Percentiles rank a stretch among this genome's conserved stretches.
phyloP scores from a whole-genome alignment of 2,888 invertebrate species.

The Bruchidius siliquastri region DNA sequence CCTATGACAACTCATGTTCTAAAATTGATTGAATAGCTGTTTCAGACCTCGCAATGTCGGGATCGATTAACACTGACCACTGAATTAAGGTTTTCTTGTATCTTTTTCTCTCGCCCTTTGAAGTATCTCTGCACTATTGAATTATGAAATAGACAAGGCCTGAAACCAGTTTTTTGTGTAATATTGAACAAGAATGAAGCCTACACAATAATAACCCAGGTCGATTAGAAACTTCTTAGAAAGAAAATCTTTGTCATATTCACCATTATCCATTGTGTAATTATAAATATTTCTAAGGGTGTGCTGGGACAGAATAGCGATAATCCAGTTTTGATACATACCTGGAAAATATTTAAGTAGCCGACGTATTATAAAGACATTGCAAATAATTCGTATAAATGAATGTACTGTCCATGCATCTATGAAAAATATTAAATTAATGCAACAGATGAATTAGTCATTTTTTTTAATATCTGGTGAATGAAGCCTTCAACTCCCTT shows the following conservation, averaged over 20 bases:
- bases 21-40: not conserved
- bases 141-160: not conserved
- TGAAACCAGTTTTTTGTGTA: not conserved
- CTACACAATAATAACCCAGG: not conserved
- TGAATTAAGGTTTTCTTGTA: not conserved
- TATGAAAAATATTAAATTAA: no score
- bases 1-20: not conserved
- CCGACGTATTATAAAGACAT: no score
- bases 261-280: not conserved
- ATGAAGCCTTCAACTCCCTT: no score
- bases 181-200: not conserved
- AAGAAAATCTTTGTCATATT: not conserved
- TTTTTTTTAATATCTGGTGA: no score
- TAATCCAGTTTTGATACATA: not conserved
- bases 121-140: not conserved
- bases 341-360: not conserved
- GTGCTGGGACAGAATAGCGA: not conserved
- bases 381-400: no score
- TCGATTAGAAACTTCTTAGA: not conserved
- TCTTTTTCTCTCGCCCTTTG: not conserved
- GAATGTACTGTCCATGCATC: no score
- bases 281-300: not conserved
- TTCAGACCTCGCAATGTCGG: not conserved
- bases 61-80: not conserved
- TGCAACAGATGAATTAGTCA: no score